phyloP scores from a whole-genome alignment of 1,140 invertebrate genomes.

The Aplysia californica region DNA sequence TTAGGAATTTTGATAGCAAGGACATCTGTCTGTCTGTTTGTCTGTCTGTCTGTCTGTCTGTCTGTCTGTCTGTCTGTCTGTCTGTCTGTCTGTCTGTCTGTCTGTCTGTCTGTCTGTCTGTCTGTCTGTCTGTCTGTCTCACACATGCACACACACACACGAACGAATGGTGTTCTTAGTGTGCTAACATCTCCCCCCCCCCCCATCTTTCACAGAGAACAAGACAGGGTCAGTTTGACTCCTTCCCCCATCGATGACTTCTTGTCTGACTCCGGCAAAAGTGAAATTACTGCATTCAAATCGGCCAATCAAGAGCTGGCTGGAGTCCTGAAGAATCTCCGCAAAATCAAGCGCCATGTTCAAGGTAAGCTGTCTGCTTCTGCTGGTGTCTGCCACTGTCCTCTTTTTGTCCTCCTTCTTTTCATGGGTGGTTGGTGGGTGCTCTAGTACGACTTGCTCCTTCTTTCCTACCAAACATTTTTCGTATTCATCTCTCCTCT shows the following conservation, averaged over 20 bases:
- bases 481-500: not conserved
- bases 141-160: no score
- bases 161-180: no score
- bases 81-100: no score
- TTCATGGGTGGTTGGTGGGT: not conserved
- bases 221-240: constrained; percentile 46
- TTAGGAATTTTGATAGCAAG: no score
- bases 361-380: constrained; percentile 67
- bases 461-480: not conserved
- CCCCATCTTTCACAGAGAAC: no score
- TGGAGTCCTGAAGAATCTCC: constrained; percentile 73
- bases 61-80: no score
- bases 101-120: no score
- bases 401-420: not conserved
- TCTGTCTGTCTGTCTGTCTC: no score
- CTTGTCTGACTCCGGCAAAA: constrained; percentile 49
- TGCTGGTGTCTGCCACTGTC: not conserved
- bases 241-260: constrained; percentile 60
- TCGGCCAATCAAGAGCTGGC: constrained; percentile 71
- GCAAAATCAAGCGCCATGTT: constrained; percentile 73
- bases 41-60: no score
- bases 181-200: no score
- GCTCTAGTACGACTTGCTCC: no score
- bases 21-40: no score
- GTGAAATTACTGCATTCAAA: constrained; percentile 64